Base-by-base conservation (phyloP, 2,797 vertebrate species). In the Peromyscus attwateri region DNA sequence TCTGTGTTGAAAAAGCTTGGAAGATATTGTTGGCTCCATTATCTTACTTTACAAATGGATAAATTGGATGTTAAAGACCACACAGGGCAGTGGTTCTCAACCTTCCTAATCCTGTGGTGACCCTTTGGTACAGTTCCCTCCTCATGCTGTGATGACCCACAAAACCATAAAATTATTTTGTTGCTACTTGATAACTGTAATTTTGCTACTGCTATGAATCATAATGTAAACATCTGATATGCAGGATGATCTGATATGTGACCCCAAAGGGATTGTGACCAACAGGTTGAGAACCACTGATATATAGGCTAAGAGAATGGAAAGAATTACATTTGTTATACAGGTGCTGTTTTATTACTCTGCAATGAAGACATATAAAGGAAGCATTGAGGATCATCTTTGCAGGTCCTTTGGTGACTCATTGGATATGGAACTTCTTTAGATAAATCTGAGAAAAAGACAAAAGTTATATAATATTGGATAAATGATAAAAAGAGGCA, bases 1-100 rank as follows among this genome's bases (percentile, higher is more conserved):
- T 85, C 92, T 80, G 16, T 16, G 8, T 70, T 87, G 37, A 79
- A 92, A 85, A 25, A 89, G 81, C 1, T 25, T 89, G 64, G 31
- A 70, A 91, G 40, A 11, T 43, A 90, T 91, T 92, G 96, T 94
- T 95, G 31, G 14, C 81, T 85, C 21, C 25, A 37, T 88, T 88
- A 84, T 9, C 6, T 89, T 96, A 73, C 66, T 91, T 96, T 64
- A 90, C 27, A 85, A 91, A 70, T 96, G 37, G 29, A 73, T 94
- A 94, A 93, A 82, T 77, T 34, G 8, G 34, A 25, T 40, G 75
- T 76, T 87, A 87, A 89, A 90, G 55, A 88, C 64, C 27, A 93
- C 25, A 37, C 1, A 70, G 64, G 52, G 6, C 31, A n/a, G 43
- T 85, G 31, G 6, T 6, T 85, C 12, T n/a, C 64, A 52, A 25